Conservation (phyloP, 2,888 invertebrate genomes). For the Maniola hyperantus region DNA sequence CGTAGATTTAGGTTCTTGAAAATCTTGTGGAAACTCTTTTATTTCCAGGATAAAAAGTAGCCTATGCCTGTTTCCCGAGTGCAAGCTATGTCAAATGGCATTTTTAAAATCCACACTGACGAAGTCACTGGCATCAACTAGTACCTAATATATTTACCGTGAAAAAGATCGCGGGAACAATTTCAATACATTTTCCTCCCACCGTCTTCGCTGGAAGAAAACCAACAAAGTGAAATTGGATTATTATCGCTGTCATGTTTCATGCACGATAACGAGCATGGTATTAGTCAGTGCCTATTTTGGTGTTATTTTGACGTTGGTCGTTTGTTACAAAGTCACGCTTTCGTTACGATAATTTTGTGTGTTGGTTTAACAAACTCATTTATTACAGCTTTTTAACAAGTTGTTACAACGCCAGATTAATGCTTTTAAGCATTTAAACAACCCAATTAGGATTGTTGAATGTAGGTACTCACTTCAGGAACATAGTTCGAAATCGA, state of each 20-base stretch:
- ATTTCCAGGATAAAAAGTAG: no score
- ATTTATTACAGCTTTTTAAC: neutral
- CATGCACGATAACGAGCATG: slow-evolving; percentile 10
- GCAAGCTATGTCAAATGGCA: no score
- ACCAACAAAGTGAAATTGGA: slow-evolving; percentile 18
- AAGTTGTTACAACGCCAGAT: neutral
- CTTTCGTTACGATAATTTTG: neutral
- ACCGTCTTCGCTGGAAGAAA: slow-evolving; percentile 7
- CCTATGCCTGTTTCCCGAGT: no score
- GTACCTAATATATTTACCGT: neutral
- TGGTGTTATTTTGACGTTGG: slow-evolving; percentile 12
- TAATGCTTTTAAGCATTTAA: no score
- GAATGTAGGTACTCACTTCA: neutral
- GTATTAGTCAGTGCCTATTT: slow-evolving; percentile 6
- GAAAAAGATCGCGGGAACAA: neutral
- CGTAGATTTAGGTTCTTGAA: no score
- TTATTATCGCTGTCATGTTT: slow-evolving; percentile 19
- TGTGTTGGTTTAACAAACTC: neutral
- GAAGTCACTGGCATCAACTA: no score
- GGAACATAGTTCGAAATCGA: no score
- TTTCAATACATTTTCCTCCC: slow-evolving; percentile 13
- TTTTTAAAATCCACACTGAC: no score
- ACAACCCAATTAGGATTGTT: neutral
- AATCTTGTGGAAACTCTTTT: no score
- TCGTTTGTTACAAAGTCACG: slow-evolving; percentile 6